Conservation (phyloP, 2,797 vertebrate species). For the Myiotriccus ornatus region DNA sequence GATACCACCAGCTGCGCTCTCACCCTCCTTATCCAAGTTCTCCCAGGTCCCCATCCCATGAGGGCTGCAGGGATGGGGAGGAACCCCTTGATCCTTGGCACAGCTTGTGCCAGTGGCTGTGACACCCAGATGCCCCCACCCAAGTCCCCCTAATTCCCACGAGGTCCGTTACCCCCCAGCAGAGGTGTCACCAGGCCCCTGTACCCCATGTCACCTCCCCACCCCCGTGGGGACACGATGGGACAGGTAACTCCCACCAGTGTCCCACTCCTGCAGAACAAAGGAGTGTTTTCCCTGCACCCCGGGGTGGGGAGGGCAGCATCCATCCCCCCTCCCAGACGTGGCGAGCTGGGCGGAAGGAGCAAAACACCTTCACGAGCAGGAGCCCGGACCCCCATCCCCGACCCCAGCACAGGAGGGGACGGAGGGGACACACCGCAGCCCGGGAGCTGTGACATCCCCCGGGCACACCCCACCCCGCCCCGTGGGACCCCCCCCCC, state of each 20-base stretch:
- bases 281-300: not conserved
- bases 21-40: not conserved
- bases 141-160: fast-evolving
- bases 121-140: not conserved
- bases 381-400: not conserved
- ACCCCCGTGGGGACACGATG: fast-evolving
- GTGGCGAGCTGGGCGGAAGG: fast-evolving
- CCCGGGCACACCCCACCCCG: not conserved
- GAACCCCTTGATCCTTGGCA: not conserved
- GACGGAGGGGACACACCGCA: not conserved
- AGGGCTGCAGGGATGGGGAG: not conserved
- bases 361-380: not conserved
- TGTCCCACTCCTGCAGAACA: fast-evolving
- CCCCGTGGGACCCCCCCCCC: not conserved
- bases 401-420: fast-evolving
- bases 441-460: not conserved
- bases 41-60: fast-evolving
- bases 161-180: not conserved
- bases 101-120: fast-evolving
- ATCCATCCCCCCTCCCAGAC: not conserved
- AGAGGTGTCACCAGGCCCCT: not conserved
- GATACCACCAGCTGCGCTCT: not conserved
- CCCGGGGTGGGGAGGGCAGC: fast-evolving
- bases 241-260: fast-evolving
- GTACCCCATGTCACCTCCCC: fast-evolving